Evolutionary conservation across 1,140 invertebrate species (phyloP).

Genomic region (Pectinophora gossypiella): DNA sequence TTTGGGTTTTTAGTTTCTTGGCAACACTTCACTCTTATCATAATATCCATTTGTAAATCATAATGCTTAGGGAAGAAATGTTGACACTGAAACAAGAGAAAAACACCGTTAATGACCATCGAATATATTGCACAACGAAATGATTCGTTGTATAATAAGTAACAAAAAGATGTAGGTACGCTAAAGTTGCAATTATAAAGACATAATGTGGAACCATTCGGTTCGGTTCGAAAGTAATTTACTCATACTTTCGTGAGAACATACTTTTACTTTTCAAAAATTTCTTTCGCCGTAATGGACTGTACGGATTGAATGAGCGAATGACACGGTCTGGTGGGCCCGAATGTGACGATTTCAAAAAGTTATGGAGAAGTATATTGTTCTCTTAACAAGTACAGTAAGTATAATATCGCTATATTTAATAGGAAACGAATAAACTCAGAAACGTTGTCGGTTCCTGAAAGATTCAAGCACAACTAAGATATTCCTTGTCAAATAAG

Average conservation of each 20-base stretch:
- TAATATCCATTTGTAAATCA: conserved; percentile 76
- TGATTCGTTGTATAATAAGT: too few species aligned
- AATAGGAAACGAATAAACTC: too few species aligned
- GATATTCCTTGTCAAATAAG: neutral
- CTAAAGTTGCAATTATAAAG: too few species aligned
- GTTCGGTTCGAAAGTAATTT: conserved; percentile 15
- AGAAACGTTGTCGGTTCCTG: too few species aligned
- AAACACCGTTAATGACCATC: conserved; percentile 8
- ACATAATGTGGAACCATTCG: too few species aligned
- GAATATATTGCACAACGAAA: too few species aligned
- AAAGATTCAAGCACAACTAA: too few species aligned
- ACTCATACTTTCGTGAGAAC: conserved; percentile 15
- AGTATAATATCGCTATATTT: too few species aligned
- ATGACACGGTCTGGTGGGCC: neutral
- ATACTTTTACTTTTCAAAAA: conserved; percentile 32
- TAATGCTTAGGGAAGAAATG: conserved; percentile 74
- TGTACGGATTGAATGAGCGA: neutral
- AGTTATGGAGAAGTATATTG: neutral
- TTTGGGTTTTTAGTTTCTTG: conserved; percentile 75
- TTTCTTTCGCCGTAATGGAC: conserved; percentile 2
- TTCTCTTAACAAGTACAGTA: too few species aligned
- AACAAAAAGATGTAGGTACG: too few species aligned
- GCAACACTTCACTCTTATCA: conserved; percentile 74
- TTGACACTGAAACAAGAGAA: conserved; percentile 71
- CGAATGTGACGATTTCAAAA: neutral